A percentile compares a stretch with the other conserved stretches of the same genome.
These are phyloP conservation scores for Blastomussa wellsi DNA, from an alignment of 92 coral and sea anemone genomes.

Conservation along the genomic window DNA sequence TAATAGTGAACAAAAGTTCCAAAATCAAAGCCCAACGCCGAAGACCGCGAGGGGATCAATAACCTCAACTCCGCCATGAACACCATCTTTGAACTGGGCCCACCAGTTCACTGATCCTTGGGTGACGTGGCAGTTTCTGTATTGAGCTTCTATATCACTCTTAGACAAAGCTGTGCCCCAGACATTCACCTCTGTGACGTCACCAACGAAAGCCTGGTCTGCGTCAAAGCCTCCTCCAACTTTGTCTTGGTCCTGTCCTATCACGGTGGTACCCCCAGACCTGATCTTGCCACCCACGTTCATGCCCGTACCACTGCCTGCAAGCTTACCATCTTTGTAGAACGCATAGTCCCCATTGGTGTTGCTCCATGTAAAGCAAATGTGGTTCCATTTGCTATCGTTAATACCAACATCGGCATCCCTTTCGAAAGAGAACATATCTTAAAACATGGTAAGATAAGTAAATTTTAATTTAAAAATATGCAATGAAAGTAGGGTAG, in stretches of 20 bases:
- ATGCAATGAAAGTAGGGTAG: too few relatives aligned
- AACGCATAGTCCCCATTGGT: neutral
- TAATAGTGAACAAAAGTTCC: too few relatives aligned
- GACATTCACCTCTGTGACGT: neutral
- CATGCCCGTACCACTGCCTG: neutral
- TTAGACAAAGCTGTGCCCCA: neutral
- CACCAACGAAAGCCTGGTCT: neutral
- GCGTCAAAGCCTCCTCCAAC: neutral
- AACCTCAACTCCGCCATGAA: neutral
- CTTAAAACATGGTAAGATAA: too few relatives aligned
- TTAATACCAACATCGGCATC: neutral
- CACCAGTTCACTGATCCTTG: conserved; percentile 1
- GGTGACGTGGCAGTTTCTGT: neutral
- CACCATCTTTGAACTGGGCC: neutral
- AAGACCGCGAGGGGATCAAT: too few relatives aligned
- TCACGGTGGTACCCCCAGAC: neutral
- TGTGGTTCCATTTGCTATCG: neutral
- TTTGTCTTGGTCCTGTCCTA: conserved; percentile 11
- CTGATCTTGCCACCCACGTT: neutral
- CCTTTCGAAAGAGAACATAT: neutral
- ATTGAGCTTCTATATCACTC: neutral
- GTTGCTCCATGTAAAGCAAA: neutral
- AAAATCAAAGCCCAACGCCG: too few relatives aligned
- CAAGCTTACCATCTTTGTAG: neutral
- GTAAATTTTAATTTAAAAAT: too few relatives aligned